phyloP scores from a whole-genome alignment of 2,888 invertebrate species.

The Lathronympha strigana region DNA sequence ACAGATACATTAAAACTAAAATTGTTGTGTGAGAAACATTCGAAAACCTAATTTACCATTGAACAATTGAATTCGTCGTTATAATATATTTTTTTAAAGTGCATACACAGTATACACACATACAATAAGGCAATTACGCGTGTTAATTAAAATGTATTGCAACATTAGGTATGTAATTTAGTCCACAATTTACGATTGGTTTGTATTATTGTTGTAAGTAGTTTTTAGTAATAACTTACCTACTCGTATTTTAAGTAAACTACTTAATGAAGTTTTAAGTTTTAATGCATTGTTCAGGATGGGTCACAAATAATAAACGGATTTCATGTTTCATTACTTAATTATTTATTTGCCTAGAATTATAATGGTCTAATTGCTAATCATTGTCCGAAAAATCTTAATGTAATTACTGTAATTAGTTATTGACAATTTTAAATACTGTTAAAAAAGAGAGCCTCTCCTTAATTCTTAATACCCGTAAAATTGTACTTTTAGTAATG shows the following conservation, averaged over 20 bases:
- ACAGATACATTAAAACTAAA: neutral
- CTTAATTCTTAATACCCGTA: conserved; percentile 43
- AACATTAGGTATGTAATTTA: conserved; percentile 6
- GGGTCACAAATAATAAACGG: conserved; percentile 1
- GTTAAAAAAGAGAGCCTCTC: conserved; percentile 35
- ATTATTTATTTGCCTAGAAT: conserved; percentile 12
- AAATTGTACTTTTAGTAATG: neutral
- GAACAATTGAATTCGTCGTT: conserved; percentile 29
- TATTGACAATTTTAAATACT: neutral
- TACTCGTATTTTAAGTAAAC: conserved; percentile 2
- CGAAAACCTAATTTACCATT: neutral
- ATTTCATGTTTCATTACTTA: conserved; percentile 1
- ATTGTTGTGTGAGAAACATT: neutral
- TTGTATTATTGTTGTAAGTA: conserved; percentile 7
- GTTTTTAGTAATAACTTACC: neutral
- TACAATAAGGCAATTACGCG: neutral
- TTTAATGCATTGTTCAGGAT: conserved; percentile 7
- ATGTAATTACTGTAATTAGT: too few species aligned
- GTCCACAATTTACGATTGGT: neutral
- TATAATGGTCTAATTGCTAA: neutral
- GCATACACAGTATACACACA: neutral
- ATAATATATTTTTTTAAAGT: neutral
- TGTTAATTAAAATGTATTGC: conserved; percentile 9
- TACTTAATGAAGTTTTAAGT: conserved; percentile 5
- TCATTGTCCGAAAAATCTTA: neutral